Percentiles rank a stretch among this genome's conserved stretches.
phyloP scores from a whole-genome alignment of 2,888 invertebrate genomes.

The Hanleya hanleyi region DNA sequence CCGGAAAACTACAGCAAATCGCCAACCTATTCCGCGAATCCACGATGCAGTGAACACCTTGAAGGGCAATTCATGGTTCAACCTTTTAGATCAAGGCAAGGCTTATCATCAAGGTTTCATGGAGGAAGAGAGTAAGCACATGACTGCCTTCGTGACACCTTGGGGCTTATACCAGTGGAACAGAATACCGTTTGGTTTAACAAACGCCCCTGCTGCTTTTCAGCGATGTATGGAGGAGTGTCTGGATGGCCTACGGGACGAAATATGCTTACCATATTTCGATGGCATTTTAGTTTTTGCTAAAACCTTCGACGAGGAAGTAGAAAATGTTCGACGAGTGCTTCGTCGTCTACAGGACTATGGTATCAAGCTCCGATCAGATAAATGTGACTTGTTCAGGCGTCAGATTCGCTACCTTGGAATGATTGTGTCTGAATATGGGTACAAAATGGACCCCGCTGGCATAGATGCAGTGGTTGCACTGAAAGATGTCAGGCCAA shows the following conservation, averaged over 20 bases:
- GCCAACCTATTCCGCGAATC: constrained; percentile 31
- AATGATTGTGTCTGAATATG: constrained; percentile 1
- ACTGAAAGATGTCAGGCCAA: background rate
- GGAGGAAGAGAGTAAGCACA: constrained; percentile 11
- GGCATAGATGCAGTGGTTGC: background rate
- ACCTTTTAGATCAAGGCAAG: constrained; percentile 24
- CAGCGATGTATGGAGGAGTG: constrained; percentile 18
- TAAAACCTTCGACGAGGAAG: constrained; percentile 12
- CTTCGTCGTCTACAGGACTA: background rate
- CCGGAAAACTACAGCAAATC: constrained; percentile 20
- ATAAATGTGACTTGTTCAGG: constrained; percentile 2
- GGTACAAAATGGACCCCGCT: background rate
- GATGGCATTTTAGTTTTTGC: constrained; percentile 16
- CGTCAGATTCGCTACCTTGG: constrained; percentile 6
- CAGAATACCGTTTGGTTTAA: constrained; percentile 31
- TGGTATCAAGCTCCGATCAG: background rate
- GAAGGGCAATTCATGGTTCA: constrained; percentile 31
- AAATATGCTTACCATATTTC: constrained; percentile 19
- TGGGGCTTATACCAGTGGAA: constrained; percentile 31
- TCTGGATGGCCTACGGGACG: constrained; percentile 16
- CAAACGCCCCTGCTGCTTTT: constrained; percentile 24
- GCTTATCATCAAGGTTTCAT: constrained; percentile 36
- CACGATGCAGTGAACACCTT: constrained; percentile 24
- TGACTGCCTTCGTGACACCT: constrained; percentile 35
- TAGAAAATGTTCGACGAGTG: constrained; percentile 7